Conservation (phyloP, 2,797 vertebrate genomes). For the Todus mexicanus region DNA sequence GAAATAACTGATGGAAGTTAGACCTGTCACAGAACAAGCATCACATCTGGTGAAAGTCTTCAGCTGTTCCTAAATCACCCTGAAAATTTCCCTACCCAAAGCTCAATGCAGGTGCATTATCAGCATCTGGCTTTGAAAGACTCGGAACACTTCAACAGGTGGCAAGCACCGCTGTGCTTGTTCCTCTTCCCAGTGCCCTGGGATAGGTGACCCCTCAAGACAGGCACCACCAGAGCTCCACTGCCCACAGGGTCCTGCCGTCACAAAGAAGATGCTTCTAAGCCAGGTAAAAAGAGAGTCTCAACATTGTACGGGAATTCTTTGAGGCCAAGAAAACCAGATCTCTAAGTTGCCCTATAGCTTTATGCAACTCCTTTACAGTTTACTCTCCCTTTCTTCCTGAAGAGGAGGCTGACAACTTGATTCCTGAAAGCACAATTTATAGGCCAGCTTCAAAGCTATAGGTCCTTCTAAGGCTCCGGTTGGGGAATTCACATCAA, state of each 20-base stretch:
- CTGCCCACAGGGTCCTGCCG: neutral
- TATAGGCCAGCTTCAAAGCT: conserved; percentile 80
- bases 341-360: conserved; percentile 61
- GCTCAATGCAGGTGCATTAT: neutral
- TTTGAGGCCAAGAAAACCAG: conserved; percentile 62
- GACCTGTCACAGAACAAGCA: neutral
- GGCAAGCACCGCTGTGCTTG: neutral
- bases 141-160: neutral
- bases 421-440: conserved; percentile 77
- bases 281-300: conserved; percentile 18
- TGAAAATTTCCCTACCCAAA: neutral
- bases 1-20: neutral
- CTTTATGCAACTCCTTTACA: conserved; percentile 59
- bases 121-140: neutral
- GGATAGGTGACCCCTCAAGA: neutral
- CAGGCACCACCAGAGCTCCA: neutral
- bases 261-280: neutral
- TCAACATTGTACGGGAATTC: conserved; percentile 22
- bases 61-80: neutral
- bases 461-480: conserved; percentile 70
- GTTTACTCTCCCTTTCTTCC: conserved; percentile 59
- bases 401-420: conserved; percentile 71
- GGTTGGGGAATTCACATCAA: conserved; percentile 79
- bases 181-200: neutral
- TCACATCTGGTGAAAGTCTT: neutral